These are phyloP conservation scores for Heliconius cydno DNA, from an alignment of 2,888 invertebrate genomes.

Conservation along the genomic window DNA sequence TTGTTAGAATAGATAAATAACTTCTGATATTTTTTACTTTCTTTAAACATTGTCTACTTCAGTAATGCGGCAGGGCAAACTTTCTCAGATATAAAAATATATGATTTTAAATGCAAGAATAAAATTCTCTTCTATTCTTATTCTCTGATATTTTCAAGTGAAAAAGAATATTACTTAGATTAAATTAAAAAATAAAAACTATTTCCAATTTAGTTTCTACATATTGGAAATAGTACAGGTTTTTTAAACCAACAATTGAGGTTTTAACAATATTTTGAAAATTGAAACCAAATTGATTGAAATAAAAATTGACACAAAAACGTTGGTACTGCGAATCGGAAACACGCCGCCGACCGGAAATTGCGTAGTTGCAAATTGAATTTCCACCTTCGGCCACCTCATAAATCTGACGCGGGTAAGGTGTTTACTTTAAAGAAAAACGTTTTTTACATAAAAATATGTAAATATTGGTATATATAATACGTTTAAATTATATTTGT, in stretches of 20 bases:
- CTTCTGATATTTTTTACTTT: not conserved
- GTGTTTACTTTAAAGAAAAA: constrained; percentile 56
- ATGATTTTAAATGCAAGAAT: not conserved
- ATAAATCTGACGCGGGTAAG: constrained; percentile 67
- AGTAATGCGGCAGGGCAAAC: no score
- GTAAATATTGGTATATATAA: not conserved
- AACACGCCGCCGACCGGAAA: constrained; percentile 72
- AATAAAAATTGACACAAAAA: constrained; percentile 43
- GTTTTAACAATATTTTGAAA: constrained; percentile 10
- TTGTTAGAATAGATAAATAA: not conserved
- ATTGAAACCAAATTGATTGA: constrained; percentile 49
- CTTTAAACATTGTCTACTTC: not conserved
- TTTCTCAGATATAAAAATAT: not conserved
- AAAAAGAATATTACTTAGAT: no score
- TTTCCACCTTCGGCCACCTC: constrained; percentile 77
- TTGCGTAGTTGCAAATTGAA: constrained; percentile 81
- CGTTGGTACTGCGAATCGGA: constrained; percentile 58
- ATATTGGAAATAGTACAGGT: not conserved
- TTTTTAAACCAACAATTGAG: not conserved
- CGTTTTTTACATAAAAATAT: constrained; percentile 54
- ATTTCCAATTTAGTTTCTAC: not conserved
- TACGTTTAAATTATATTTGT: not conserved
- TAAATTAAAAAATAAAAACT: no score
- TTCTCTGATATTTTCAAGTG: no score
- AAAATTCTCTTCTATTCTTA: no score